These are phyloP conservation scores for Drosophila fungiperda DNA, from an alignment of 2,888 invertebrate species.

Conservation along the genomic window DNA sequence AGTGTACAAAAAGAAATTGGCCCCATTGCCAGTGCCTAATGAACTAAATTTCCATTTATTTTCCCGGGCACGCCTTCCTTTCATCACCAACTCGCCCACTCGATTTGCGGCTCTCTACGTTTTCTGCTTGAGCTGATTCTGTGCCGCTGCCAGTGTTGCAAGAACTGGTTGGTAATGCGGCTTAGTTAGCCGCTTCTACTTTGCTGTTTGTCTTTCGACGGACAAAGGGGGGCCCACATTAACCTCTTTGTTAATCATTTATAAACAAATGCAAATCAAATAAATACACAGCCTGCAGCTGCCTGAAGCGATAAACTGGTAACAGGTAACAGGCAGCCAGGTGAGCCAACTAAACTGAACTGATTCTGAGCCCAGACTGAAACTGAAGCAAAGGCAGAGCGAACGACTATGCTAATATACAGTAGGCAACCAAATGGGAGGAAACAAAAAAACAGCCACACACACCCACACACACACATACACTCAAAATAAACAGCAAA, in stretches of 20 bases:
- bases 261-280: constrained; percentile 78
- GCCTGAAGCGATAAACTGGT: constrained; percentile 3
- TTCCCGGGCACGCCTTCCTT: constrained; percentile 23
- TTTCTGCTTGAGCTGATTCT: constrained; percentile 59
- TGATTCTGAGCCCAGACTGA: constrained; percentile 17
- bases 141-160: constrained; percentile 41
- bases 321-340: constrained; percentile 19
- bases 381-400: constrained; percentile 17
- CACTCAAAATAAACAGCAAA: background rate
- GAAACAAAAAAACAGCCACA: constrained; percentile 28
- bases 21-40: constrained; percentile 64
- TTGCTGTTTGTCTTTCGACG: constrained; percentile 56
- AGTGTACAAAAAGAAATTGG: constrained; percentile 28
- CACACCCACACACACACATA: constrained; percentile 4
- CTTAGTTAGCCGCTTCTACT: constrained; percentile 33
- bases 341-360: constrained; percentile 37
- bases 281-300: constrained; percentile 53
- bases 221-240: constrained; percentile 57
- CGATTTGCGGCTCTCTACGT: constrained; percentile 3
- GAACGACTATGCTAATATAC: constrained; percentile 72
- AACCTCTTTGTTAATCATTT: constrained; percentile 80
- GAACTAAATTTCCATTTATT: constrained; percentile 69
- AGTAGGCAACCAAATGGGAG: constrained; percentile 58
- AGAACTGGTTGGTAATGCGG: constrained; percentile 25
- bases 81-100: background rate